Evolutionary conservation across 23 tunicate genomes (phyloP).

Genomic region (Trididemnum nubilum): DNA sequence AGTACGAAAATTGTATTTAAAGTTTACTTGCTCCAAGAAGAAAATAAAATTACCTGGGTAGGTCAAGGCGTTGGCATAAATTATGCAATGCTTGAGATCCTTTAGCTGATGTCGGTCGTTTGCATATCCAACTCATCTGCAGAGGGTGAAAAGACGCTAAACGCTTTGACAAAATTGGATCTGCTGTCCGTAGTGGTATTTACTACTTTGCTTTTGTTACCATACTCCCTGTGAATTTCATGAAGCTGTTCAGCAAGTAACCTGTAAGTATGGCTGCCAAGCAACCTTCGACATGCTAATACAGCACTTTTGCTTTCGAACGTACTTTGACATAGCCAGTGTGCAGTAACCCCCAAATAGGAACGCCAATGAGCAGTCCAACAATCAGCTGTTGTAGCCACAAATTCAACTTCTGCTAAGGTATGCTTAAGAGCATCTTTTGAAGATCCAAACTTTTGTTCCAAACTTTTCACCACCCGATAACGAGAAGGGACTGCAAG

Average conservation of each 20-base stretch:
- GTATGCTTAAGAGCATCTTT: not conserved
- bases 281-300: not conserved
- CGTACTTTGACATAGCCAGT: not conserved
- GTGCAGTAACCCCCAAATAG: conserved; percentile 2
- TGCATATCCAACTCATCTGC: conserved; percentile 1
- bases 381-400: conserved; percentile 1
- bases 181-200: not conserved
- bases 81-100: no score
- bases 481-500: not conserved
- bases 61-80: no score
- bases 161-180: not conserved
- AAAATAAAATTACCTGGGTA: no score
- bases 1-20: no score
- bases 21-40: no score
- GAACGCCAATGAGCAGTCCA: conserved; percentile 1
- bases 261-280: not conserved
- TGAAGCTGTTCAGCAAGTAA: conserved; percentile 1
- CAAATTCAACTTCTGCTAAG: not conserved
- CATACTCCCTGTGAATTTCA: not conserved
- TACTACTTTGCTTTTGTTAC: not conserved
- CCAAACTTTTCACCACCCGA: not conserved
- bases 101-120: not conserved
- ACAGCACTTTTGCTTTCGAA: not conserved
- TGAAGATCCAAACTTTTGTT: conserved; percentile 1
- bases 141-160: conserved; percentile 1